Evolutionary conservation across 2,888 invertebrate species (phyloP), one percentile per base, ranked within the genome.

Genomic region (Blastobasis lacticolella): DNA sequence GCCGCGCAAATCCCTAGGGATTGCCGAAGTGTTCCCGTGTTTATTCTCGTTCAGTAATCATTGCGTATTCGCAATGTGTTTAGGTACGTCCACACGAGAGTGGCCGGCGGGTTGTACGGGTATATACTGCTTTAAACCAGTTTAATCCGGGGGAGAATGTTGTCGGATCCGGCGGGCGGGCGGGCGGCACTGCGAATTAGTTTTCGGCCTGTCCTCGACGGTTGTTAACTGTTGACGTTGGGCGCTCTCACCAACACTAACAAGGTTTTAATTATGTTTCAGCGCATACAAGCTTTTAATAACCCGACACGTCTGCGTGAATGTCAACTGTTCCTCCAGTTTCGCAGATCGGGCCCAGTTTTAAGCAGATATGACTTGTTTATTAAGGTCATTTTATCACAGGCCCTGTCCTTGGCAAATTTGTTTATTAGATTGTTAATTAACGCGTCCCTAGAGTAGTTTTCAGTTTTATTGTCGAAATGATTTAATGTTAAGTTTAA

Each of bases 241-340:
- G 23, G 23, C 71, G 64, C 67, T 58, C 67, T 68, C 68, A 64
- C 71, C 63, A 64, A 67, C 73, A 68, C 73, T 75, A 78, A 80
- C 78, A 78, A 74, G 74, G 64, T 76, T 78, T 80, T 80, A 80
- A 83, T 82, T 80, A 81, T 75, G 63, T 70, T 72, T 68, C 63
- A 58, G 65, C 62, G 61, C 64, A 66, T 61, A 60, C 66, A 67
- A 64, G 71, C 69, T 69, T 74, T 71, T 71, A 70, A 72, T 72
- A 73, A 50, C 49, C 41, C 38, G 10, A 38, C 45, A 40, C 5
- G 46, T 8, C 40, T 10, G 41, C 59, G 43, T 45, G 23, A 49
- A 42, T 46, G 49, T 52, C 51, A 48, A 56, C 53, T 53, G 54
- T 54, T 10, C 44, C 10, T 23, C 6, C 44, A 10, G 44, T 23